These are phyloP conservation scores for Picathartes gymnocephalus DNA, from an alignment of 2,113 vertebrate species.

Conservation along the genomic window DNA sequence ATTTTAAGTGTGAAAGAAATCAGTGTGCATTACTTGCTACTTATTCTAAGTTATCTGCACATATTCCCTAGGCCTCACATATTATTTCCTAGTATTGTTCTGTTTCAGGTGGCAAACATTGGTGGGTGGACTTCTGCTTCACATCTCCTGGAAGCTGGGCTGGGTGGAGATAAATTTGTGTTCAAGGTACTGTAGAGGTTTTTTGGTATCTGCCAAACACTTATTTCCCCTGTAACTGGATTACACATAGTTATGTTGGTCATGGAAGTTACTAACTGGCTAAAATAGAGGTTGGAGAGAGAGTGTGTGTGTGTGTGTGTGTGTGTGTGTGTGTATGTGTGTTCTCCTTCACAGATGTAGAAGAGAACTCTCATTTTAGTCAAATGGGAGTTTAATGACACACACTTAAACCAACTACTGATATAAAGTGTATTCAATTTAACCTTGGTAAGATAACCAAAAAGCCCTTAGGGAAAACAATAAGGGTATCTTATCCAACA, in stretches of 20 bases:
- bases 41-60: background rate
- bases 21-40: background rate
- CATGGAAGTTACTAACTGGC: background rate
- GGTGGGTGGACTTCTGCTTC: conserved; percentile 83
- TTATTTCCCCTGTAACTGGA: background rate
- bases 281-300: background rate
- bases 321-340: background rate
- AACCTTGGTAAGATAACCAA: background rate
- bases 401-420: background rate
- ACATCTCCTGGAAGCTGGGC: conserved; percentile 84
- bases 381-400: background rate
- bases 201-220: background rate
- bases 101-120: conserved; percentile 89
- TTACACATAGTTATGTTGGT: background rate
- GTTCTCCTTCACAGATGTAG: background rate
- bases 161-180: conserved; percentile 86
- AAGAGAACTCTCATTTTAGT: background rate
- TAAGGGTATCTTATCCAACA: background rate
- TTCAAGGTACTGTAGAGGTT: conserved; percentile 74
- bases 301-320: background rate
- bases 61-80: background rate
- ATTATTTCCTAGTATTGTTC: background rate
- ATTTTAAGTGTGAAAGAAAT: background rate
- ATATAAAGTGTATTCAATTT: background rate
- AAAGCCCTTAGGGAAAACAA: background rate